Conservation (phyloP, 2,113 vertebrate species). For the Rhinolophus sinicus region DNA sequence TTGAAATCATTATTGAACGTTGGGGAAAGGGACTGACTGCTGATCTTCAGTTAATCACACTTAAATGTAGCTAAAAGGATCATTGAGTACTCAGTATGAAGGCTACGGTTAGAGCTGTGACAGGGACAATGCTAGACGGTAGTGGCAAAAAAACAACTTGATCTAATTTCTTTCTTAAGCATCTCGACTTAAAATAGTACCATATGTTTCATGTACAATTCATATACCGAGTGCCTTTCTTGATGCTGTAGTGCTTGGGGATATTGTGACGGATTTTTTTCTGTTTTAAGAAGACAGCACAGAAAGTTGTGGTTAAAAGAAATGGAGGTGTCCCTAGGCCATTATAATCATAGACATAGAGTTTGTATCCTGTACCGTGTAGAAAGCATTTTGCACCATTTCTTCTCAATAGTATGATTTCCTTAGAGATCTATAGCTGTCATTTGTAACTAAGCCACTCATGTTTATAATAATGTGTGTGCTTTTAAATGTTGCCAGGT, state of each 20-base stretch:
- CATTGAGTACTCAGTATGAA: neutral
- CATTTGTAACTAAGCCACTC: conserved; percentile 71
- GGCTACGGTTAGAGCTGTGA: neutral
- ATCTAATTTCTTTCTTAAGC: neutral
- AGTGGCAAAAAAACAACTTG: neutral
- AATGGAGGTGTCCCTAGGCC: neutral
- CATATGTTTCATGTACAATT: neutral
- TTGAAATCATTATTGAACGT: neutral
- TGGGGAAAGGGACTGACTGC: neutral
- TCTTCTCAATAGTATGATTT: conserved; percentile 61
- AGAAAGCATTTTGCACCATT: conserved; percentile 60
- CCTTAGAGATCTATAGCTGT: conserved; percentile 51
- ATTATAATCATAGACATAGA: neutral
- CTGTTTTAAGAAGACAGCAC: conserved; percentile 32
- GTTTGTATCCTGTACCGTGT: neutral
- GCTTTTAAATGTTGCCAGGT: conserved; percentile 70
- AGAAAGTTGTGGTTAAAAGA: conserved; percentile 58
- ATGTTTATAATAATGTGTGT: conserved; percentile 71
- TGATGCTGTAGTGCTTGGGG: neutral
- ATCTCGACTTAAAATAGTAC: neutral
- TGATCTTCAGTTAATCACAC: neutral
- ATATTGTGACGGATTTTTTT: neutral
- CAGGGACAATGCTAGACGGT: neutral
- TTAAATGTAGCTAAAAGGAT: neutral
- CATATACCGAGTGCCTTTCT: neutral